Base-by-base conservation (phyloP, 2,797 vertebrate species). In the Leptoclinus maculatus region DNA sequence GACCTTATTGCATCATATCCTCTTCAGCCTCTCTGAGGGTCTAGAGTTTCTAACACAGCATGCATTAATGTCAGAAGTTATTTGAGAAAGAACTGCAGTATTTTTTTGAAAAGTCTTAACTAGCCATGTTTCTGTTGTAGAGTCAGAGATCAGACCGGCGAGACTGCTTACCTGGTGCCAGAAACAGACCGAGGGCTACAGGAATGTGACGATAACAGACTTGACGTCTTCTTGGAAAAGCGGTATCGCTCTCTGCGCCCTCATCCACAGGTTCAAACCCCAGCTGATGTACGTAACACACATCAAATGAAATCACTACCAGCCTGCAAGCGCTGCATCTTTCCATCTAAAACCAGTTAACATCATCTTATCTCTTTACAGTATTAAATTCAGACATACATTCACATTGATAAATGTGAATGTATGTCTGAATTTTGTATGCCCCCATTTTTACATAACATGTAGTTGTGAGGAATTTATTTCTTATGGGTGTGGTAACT, bases 121-220 rank as follows among this genome's bases (percentile, higher is more conserved):
- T 36, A 66, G 36, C 21, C 2, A 1, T 68, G 57, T 83, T 70
- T 82, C 73, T 64, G 79, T 10, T 69, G n/a, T 87, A 99, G 98
- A 98, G 88, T 97, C 97, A 1, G 98, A 98, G 73, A 94, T 97
- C 82, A 94, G 97, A 64, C 98, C 98, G 6, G 94, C 96, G 29
- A 96, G 97, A 80, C 96, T 99, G 76, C 81, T 99, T 78, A 97
- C 96, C 2, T 99, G 98, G 98, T 99, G 98, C 91, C 97, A 98
- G 94, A 97, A 96, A 76, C 97, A 98, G 92, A 98, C 96, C 0
- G 97, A 98, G 72, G 97, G 96, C 67, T 99, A 98, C 91, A 94
- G 91, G 76, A 96, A 96, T 0, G 97, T 99, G 62, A 87, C 16
- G 0, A 79, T 99, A 91, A 97, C 95, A 0, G 95, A 99, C 90